Base-by-base conservation (phyloP, 2,888 invertebrate genomes). In the Eupithecia pulchellata region DNA sequence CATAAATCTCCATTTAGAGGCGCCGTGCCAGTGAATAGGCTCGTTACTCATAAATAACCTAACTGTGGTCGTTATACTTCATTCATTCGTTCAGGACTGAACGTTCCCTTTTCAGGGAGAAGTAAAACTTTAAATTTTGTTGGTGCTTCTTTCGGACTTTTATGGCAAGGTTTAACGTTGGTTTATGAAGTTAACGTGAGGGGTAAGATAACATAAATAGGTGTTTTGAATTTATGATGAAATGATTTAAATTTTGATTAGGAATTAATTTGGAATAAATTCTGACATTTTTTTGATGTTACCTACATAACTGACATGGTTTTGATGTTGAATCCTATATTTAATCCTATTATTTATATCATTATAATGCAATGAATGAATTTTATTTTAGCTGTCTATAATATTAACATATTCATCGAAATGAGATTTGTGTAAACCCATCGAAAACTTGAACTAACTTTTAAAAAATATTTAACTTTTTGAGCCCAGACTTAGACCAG, bases 1-100 rank as follows among this genome's bases (percentile, higher is more conserved):
- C 90, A 92, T 91, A 92, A 92, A 92, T 92, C 91, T 92, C 91
- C 89, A 91, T 91, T 91, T 89, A 86, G 87, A 84, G 84, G 81
- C 86, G 82, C 83, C 84, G 85, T 85, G 84, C 83, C 83, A 81
- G 86, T 92, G 92, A 93, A 93, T 93, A 90, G 92, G 91, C 91
- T 93, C 91, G 92, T 93, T 92, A 92, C 86, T 91, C 91, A 91
- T 92, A 92, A 92, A 92, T 92, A 92, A 90, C 91, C 90, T 87
- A 92, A 92, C 89, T 90, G 88, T 84, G 88, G 89, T 92, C 92
- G 92, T 91, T 92, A 92, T 88, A 87, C 88, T 86, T 89, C 89
- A 92, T 92, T 92, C 92, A 91, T 79, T 80, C 82, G 83, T 76
- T 83, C 84, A 85, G 83, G 86, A 86, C 86, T 85, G 86, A 81